Evolutionary conservation across 2,888 invertebrate genomes (phyloP).

Genomic region (Aplocera efformata): DNA sequence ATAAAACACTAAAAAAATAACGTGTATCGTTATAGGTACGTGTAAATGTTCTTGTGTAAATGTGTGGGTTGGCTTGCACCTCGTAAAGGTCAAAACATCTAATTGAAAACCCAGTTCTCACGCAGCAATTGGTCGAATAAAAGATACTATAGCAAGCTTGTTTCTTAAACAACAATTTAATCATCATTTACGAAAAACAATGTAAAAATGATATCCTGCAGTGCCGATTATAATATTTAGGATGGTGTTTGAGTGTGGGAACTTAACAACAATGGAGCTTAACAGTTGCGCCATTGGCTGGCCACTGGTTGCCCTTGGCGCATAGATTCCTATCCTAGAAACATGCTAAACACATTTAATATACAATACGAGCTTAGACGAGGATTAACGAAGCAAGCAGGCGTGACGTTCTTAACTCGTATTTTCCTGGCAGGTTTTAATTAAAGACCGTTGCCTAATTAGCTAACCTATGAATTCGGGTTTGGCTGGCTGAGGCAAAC

Average conservation of each 20-base stretch:
- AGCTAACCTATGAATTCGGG: no score
- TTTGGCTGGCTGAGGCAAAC: no score
- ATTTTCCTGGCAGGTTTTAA: no score
- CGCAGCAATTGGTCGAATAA: slow-evolving; percentile 7
- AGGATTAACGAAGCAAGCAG: no score
- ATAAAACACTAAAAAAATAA: no score
- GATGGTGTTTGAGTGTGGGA: slow-evolving; percentile 31
- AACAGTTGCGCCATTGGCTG: slow-evolving; percentile 21
- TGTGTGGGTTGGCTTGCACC: background rate
- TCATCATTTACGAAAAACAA: slow-evolving; percentile 35
- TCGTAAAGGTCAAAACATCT: slow-evolving; percentile 2
- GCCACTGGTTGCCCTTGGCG: slow-evolving; percentile 28
- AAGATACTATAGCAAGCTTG: slow-evolving; percentile 11
- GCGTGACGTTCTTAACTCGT: no score
- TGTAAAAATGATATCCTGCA: slow-evolving; percentile 31
- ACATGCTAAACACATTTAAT: slow-evolving; percentile 8
- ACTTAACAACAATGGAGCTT: slow-evolving; percentile 28
- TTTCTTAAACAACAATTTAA: slow-evolving; percentile 28
- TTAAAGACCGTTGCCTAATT: no score
- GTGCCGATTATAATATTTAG: slow-evolving; percentile 26
- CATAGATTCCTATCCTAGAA: slow-evolving; percentile 19
- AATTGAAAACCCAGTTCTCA: slow-evolving; percentile 12
- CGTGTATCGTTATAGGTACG: no score
- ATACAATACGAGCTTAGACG: background rate
- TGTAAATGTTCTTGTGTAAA: no score